Conservation (phyloP, 2,113 vertebrate genomes). For the Delphinapterus leucas region DNA sequence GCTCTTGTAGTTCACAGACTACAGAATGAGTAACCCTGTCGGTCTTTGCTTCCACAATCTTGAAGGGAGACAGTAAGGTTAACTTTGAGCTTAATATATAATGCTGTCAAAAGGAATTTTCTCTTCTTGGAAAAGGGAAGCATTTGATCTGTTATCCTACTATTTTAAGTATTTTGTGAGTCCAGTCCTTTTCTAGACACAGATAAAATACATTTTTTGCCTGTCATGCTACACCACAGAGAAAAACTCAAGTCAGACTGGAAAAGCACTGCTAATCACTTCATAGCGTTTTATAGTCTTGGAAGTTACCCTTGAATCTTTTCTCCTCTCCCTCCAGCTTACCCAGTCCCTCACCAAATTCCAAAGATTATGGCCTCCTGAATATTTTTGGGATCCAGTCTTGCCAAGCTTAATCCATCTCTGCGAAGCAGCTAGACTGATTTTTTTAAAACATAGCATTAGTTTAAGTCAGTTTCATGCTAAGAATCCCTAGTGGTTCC, state of each 20-base stretch:
- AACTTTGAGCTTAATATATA: constrained; percentile 43
- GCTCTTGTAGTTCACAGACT: not conserved
- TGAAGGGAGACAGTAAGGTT: constrained; percentile 45
- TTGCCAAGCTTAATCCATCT: not conserved
- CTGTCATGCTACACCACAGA: not conserved
- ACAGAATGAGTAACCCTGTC: not conserved
- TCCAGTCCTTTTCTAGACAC: constrained; percentile 17
- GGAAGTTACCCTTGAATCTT: not conserved
- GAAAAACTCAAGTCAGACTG: not conserved
- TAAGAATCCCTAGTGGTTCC: not conserved
- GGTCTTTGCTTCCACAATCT: constrained; percentile 21
- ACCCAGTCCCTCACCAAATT: not conserved
- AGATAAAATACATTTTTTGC: constrained; percentile 4
- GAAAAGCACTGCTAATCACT: not conserved
- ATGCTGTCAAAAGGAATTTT: constrained; percentile 39
- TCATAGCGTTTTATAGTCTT: not conserved
- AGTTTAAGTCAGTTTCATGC: not conserved
- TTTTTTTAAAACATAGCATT: not conserved
- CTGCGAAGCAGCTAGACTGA: not conserved
- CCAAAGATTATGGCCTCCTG: not conserved
- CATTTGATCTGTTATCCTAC: not conserved
- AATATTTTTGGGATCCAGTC: not conserved
- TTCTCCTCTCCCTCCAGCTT: not conserved
- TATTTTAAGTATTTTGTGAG: constrained; percentile 26
- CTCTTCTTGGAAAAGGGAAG: constrained; percentile 21